Percentiles rank a stretch among this genome's conserved stretches.
These are phyloP conservation scores for Schizothorax lantsangensis DNA, from an alignment of 2,797 vertebrate species.

Conservation along the genomic window DNA sequence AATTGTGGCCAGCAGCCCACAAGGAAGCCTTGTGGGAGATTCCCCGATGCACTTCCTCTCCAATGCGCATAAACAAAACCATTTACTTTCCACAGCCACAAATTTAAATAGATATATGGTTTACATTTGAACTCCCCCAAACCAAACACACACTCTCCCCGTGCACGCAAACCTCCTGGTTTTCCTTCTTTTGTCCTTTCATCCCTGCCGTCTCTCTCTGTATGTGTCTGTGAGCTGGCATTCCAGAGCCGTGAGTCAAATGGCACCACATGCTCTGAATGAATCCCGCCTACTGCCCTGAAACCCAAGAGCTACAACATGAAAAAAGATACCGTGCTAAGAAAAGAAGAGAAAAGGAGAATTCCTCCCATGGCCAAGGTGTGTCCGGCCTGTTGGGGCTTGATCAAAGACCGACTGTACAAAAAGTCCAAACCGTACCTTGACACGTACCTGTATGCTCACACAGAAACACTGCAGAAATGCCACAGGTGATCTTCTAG, in stretches of 20 bases:
- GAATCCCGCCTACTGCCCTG: background rate
- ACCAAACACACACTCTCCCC: constrained; percentile 1
- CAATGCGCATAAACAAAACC: background rate
- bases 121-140: background rate
- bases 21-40: constrained; percentile 44
- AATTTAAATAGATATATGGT: constrained; percentile 5
- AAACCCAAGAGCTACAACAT: background rate
- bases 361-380: constrained; percentile 10
- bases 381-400: constrained; percentile 49
- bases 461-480: constrained; percentile 11
- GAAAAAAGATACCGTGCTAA: background rate
- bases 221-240: constrained; percentile 10
- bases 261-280: constrained; percentile 16
- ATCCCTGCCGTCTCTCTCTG: background rate
- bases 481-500: background rate
- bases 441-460: constrained; percentile 8
- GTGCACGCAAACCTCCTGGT: constrained; percentile 8
- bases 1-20: background rate
- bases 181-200: background rate
- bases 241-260: constrained; percentile 52
- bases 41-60: constrained; percentile 39
- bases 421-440: background rate
- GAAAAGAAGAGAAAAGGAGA: background rate
- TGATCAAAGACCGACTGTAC: background rate
- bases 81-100: constrained; percentile 9